Evolutionary conservation across 2,113 vertebrate species (phyloP).

Genomic region (Sterna hirundo): DNA sequence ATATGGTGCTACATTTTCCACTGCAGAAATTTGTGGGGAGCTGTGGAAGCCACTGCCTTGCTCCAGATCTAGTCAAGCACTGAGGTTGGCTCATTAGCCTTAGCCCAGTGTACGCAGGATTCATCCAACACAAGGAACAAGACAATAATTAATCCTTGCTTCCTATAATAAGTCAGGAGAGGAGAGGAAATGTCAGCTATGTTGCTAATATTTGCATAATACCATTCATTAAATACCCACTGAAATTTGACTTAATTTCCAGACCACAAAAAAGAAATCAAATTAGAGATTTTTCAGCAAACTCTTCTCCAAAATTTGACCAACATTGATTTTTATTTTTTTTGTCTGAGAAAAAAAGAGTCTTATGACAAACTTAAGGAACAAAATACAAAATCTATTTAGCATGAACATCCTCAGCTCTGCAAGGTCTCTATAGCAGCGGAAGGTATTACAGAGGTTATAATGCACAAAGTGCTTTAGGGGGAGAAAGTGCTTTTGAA

Average conservation of each 20-base stretch:
- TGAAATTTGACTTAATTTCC: neutral
- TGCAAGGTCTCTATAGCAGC: neutral
- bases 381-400: neutral
- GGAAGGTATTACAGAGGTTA: neutral
- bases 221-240: neutral
- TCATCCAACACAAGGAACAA: neutral
- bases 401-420: neutral
- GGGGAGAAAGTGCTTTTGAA: neutral
- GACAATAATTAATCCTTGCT: neutral
- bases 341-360: neutral
- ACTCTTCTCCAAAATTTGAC: neutral
- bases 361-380: neutral
- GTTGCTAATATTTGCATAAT: neutral
- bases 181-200: neutral
- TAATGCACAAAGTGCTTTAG: neutral
- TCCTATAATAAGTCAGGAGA: neutral
- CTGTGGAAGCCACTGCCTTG: neutral
- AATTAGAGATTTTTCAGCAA: neutral
- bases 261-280: neutral
- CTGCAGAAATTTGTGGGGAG: neutral
- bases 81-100: neutral
- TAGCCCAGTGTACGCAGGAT: neutral
- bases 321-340: neutral
- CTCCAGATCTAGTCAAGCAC: neutral
- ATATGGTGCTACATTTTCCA: neutral